phyloP scores from a whole-genome alignment of 64 coral and sea anemone species.

The Astreopora myriophthalma region DNA sequence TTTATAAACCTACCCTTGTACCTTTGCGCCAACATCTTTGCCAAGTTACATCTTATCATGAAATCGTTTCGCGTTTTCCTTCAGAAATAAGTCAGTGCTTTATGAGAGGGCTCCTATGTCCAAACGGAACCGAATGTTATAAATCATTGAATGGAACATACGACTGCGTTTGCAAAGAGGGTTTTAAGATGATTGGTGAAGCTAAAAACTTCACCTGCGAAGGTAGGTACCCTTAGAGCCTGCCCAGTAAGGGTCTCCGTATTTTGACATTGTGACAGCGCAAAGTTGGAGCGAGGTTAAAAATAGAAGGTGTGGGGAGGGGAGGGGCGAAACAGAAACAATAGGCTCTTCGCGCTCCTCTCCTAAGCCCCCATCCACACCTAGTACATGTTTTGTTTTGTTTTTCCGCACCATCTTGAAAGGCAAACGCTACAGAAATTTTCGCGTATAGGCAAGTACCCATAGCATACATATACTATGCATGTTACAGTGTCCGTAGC shows the following conservation, averaged over 20 bases:
- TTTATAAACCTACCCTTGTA: too few relatives aligned
- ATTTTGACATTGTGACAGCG: neutral
- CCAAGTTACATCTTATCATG: too few relatives aligned
- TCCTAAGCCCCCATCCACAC: too few relatives aligned
- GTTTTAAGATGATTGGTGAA: neutral
- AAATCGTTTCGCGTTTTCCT: neutral
- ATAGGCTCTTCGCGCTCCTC: too few relatives aligned
- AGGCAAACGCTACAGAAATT: too few relatives aligned
- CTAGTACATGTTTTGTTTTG: too few relatives aligned
- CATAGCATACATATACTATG: too few relatives aligned
- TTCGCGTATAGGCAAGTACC: too few relatives aligned
- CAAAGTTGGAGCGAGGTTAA: neutral
- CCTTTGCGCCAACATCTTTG: too few relatives aligned
- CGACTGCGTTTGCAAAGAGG: neutral
- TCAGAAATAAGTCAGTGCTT: constrained; percentile 20
- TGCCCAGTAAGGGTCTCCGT: neutral
- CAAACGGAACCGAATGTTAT: neutral
- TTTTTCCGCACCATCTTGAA: too few relatives aligned
- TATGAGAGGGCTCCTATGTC: neutral
- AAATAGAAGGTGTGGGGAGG: neutral
- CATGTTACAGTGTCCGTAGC: too few relatives aligned
- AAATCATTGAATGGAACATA: neutral
- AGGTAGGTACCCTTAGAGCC: neutral
- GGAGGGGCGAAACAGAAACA: too few relatives aligned
- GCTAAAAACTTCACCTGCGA: neutral